phyloP scores from a whole-genome alignment of 2,113 vertebrate species.

The Oxyruncus cristatus region DNA sequence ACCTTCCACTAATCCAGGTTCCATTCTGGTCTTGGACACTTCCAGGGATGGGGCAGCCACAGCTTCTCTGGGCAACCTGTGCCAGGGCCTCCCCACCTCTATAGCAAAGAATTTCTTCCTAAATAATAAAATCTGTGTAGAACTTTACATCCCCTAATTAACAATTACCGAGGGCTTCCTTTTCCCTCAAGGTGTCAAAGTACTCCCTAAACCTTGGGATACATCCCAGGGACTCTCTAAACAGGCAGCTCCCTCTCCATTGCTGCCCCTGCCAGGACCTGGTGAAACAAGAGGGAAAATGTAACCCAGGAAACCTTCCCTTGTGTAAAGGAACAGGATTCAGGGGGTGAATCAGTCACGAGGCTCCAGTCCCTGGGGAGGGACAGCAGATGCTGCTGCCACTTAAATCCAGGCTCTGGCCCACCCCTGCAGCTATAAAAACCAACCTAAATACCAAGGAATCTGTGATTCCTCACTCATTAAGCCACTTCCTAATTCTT shows the following conservation, averaged over 20 bases:
- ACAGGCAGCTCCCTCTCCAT: background rate
- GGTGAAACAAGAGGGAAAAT: background rate
- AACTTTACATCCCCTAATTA: background rate
- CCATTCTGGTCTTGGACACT: background rate
- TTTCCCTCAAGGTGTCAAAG: background rate
- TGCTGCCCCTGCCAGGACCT: background rate
- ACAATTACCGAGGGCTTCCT: background rate
- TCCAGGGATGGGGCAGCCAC: background rate
- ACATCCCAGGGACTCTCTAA: background rate
- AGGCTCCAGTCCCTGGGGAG: background rate
- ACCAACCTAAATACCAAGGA: background rate
- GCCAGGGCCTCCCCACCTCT: background rate
- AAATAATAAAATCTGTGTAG: background rate
- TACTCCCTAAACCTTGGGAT: background rate
- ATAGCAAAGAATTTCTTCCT: background rate
- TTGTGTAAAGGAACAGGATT: background rate
- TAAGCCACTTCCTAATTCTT: background rate
- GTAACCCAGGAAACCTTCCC: background rate
- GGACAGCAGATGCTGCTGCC: background rate
- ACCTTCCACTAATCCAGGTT: background rate
- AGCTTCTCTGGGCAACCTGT: background rate
- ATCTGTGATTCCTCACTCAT: background rate
- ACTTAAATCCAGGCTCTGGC: background rate
- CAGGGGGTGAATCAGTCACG: fast-evolving
- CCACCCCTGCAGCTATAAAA: background rate